Conservation (phyloP, 2,888 invertebrate genomes). For the Agapetus fuscipes region DNA sequence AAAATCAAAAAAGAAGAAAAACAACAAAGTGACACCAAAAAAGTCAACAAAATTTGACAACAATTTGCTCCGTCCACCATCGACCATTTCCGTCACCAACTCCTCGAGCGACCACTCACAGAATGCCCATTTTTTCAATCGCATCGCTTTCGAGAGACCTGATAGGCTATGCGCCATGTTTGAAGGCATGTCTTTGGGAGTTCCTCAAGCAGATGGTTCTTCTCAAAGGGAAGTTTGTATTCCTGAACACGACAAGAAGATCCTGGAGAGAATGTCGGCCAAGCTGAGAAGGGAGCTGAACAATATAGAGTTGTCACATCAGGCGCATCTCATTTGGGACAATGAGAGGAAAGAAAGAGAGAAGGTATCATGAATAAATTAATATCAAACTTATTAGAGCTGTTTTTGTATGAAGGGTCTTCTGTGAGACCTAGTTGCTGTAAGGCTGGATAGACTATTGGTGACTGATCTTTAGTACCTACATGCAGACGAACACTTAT, state of each 20-base stretch:
- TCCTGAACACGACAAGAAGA: constrained; percentile 41
- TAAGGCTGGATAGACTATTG: too few species aligned
- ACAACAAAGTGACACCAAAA: constrained; percentile 7
- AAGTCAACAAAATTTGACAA: constrained; percentile 2
- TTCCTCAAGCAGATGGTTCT: neutral
- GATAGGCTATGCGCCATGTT: constrained; percentile 17
- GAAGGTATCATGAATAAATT: constrained; percentile 27
- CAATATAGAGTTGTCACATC: constrained; percentile 37
- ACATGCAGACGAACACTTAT: too few species aligned
- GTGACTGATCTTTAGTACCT: too few species aligned
- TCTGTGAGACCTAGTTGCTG: too few species aligned
- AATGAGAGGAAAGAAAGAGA: constrained; percentile 36
- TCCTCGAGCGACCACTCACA: neutral
- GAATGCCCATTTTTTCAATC: too few species aligned
- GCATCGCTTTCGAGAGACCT: too few species aligned
- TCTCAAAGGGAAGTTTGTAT: constrained; percentile 20
- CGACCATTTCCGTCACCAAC: constrained; percentile 1
- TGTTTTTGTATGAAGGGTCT: neutral
- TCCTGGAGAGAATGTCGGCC: constrained; percentile 38
- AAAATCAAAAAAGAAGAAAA: constrained; percentile 12
- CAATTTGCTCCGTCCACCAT: neutral
- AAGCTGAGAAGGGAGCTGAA: constrained; percentile 38
- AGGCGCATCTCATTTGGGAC: constrained; percentile 42
- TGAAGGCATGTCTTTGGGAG: constrained; percentile 14
- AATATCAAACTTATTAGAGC: too few species aligned